Evolutionary conservation across 2,113 vertebrate species (phyloP), one percentile per base, ranked within the genome.

Genomic region (Eonycteris spelaea): DNA sequence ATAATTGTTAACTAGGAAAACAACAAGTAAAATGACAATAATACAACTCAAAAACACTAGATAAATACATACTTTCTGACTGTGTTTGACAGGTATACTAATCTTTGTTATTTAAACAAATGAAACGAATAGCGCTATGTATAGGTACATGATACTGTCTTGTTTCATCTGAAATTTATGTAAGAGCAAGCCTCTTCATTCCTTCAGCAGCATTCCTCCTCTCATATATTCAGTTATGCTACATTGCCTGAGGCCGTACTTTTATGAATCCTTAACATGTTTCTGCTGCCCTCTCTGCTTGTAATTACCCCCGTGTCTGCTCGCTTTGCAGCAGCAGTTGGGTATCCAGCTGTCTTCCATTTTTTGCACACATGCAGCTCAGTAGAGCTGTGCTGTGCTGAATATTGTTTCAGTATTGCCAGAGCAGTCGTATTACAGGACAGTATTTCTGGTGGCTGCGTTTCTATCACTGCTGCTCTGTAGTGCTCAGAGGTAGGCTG

Each of bases 241-340:
- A 55, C 77, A 79, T 79, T 86, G 83, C 82, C 93, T 38, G 63
- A 96, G 90, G 51, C 63, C 86, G 26, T 79, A 88, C 22, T 83
- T 94, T 68, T 87, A 2, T 83, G 85, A 97, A 96, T 93, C 78
- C 28, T 59, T 96, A 83, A 55, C 90, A 22, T 75, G 40, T 71
- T 83, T 83, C 71, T 80, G 33, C 38, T 94, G 93, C 95, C 95
- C 95, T 94, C 89, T 95, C 95, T 95, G 95, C 85, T 95, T 96
- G 82, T 11, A 30, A 91, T 96, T 96, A 94, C 28, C 63, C 93
- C 85, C 53, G 28, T 68, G 95, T 92, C 90, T 65, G 87, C 57
- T 97, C 80, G 79, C 67, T 97, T 97, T 97, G 73, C 73, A 97
- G 71, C 11, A 83, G 74, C 77, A 65, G 9, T 84, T n/a, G 33